These are phyloP conservation scores for Anhinga rufa DNA, from an alignment of 2,113 vertebrate genomes.

Conservation along the genomic window DNA sequence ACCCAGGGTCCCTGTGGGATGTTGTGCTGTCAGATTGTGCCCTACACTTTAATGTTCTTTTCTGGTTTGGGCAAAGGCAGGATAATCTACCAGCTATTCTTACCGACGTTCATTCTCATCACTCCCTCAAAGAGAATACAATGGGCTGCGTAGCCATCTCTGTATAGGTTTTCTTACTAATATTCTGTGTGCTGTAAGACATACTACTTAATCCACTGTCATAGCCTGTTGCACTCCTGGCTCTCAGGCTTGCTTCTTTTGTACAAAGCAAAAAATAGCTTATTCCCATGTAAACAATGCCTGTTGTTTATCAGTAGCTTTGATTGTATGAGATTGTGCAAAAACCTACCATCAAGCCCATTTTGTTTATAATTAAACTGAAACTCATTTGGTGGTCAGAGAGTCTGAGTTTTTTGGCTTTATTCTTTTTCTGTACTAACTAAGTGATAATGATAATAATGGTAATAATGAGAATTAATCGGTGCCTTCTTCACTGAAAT, in stretches of 20 bases:
- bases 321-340: neutral
- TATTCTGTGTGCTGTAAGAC: neutral
- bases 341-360: neutral
- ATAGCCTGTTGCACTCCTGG: neutral
- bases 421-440: neutral
- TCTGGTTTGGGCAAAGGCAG: neutral
- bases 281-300: neutral
- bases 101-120: neutral
- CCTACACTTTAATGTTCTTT: neutral
- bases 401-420: neutral
- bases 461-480: neutral
- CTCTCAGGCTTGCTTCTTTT: neutral
- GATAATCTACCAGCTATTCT: neutral
- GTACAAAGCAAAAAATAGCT: neutral
- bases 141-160: neutral
- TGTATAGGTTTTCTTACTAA: neutral
- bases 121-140: neutral
- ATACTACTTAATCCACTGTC: neutral
- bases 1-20: too few species aligned
- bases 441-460: neutral
- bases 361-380: neutral
- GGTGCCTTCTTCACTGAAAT: neutral
- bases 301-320: neutral
- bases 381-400: neutral
- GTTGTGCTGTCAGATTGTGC: neutral